Conservation (phyloP, 2,113 vertebrate genomes). For the Clinocottus analis region DNA sequence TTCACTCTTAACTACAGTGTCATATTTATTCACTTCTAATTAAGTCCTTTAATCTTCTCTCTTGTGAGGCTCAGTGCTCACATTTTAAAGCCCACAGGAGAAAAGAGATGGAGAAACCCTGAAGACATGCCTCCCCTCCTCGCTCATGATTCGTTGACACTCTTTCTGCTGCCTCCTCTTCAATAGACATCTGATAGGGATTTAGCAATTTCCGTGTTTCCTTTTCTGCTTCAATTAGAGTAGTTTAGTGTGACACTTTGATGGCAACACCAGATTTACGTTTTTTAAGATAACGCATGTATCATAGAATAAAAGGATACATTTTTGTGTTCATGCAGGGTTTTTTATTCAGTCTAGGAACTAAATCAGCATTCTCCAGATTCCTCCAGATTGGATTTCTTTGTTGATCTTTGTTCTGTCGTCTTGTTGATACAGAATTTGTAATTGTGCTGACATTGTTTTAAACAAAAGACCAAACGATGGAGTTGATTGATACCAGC, state of each 20-base stretch:
- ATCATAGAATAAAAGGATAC: not conserved
- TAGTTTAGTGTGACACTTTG: not conserved
- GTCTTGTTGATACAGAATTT: not conserved
- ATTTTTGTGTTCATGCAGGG: not conserved
- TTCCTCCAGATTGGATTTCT: not conserved
- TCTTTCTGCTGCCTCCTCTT: slow-evolving; percentile 22
- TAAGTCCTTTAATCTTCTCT: slow-evolving; percentile 71
- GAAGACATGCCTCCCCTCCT: slow-evolving; percentile 33
- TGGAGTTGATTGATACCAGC: not conserved
- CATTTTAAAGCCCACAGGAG: slow-evolving; percentile 66
- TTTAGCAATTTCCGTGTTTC: slow-evolving; percentile 24
- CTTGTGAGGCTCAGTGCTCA: slow-evolving; percentile 64
- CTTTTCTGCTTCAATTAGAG: not conserved
- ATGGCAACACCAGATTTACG: not conserved
- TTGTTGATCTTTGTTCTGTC: not conserved
- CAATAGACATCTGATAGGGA: slow-evolving; percentile 27
- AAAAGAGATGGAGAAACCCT: slow-evolving; percentile 46
- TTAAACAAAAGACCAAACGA: not conserved
- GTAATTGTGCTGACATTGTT: not conserved
- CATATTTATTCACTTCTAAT: slow-evolving; percentile 79
- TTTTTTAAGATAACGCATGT: not conserved
- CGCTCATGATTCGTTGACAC: not conserved
- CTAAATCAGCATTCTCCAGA: not conserved
- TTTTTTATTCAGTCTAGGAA: not conserved
- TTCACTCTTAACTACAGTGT: slow-evolving; percentile 75